Percentiles rank a stretch among this genome's conserved stretches.
phyloP scores from a whole-genome alignment of 2,888 invertebrate species.

The Mimachlamys varia region DNA sequence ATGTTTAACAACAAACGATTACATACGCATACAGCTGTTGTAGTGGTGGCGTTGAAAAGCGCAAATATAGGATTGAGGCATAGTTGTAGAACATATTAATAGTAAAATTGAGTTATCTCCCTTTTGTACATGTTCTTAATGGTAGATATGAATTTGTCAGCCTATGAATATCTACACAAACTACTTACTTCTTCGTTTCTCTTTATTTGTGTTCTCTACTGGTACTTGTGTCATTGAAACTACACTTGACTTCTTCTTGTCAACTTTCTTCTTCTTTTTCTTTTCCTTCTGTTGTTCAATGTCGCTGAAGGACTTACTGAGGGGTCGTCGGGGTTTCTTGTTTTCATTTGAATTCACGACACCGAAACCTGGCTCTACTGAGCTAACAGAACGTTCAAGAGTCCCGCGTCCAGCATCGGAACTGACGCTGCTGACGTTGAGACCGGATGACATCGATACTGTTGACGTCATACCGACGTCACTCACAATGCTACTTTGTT shows the following conservation, averaged over 20 bases:
- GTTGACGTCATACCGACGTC: constrained; percentile 25
- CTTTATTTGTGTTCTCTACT: constrained; percentile 1
- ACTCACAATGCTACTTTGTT: background rate
- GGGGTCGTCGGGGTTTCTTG: background rate
- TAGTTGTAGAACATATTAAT: too few species aligned
- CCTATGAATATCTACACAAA: too few species aligned
- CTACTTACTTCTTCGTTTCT: constrained; percentile 6
- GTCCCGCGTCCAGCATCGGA: background rate
- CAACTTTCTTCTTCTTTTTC: background rate
- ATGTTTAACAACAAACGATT: too few species aligned
- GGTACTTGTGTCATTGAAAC: background rate
- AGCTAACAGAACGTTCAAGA: background rate
- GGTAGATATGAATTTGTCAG: too few species aligned
- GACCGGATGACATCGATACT: background rate
- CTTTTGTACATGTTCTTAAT: too few species aligned
- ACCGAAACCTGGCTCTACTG: background rate
- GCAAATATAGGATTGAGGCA: too few species aligned
- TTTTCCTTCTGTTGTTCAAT: background rate
- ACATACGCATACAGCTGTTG: too few species aligned
- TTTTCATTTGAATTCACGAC: background rate
- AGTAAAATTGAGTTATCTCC: background rate
- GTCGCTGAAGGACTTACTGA: constrained; percentile 7
- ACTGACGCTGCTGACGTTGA: background rate
- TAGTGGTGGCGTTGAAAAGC: too few species aligned
- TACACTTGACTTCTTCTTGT: background rate